These are phyloP conservation scores for Amia ocellicauda DNA, from an alignment of 2,113 vertebrate species.

Conservation along the genomic window DNA sequence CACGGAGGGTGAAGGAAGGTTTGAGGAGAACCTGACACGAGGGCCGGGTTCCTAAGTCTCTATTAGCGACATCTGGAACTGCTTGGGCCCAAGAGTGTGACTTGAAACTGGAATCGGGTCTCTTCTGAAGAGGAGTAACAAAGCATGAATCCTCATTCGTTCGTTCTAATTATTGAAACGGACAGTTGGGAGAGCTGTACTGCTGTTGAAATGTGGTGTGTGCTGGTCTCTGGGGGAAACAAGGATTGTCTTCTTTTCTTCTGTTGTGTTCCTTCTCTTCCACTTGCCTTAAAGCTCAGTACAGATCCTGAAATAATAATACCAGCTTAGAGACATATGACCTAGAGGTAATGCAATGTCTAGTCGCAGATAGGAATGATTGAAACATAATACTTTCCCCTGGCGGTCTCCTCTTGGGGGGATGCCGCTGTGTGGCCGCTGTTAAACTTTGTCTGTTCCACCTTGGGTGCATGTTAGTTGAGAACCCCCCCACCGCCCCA, in stretches of 20 bases:
- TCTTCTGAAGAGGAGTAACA: too few species aligned
- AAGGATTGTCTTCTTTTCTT: too few species aligned
- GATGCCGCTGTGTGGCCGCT: not conserved
- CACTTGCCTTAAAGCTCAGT: not conserved
- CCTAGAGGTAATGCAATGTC: not conserved
- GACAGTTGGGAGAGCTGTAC: not conserved
- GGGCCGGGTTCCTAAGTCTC: too few species aligned
- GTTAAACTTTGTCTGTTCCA: not conserved
- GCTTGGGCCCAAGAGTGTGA: too few species aligned
- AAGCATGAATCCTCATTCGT: not conserved
- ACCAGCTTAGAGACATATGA: constrained; percentile 4
- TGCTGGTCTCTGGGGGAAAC: not conserved
- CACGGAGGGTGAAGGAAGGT: too few species aligned
- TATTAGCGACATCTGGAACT: too few species aligned
- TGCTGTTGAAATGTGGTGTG: not conserved
- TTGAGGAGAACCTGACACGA: too few species aligned
- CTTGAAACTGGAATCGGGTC: too few species aligned
- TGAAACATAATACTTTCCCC: not conserved
- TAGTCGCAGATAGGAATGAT: not conserved
- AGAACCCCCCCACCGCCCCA: too few species aligned
- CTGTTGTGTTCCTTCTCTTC: too few species aligned
- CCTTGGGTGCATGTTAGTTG: not conserved
- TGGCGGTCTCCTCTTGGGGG: not conserved
- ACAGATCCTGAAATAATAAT: not conserved
- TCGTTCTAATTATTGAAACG: not conserved